phyloP scores from a whole-genome alignment of 2,113 vertebrate species.

The Marmota monax region DNA sequence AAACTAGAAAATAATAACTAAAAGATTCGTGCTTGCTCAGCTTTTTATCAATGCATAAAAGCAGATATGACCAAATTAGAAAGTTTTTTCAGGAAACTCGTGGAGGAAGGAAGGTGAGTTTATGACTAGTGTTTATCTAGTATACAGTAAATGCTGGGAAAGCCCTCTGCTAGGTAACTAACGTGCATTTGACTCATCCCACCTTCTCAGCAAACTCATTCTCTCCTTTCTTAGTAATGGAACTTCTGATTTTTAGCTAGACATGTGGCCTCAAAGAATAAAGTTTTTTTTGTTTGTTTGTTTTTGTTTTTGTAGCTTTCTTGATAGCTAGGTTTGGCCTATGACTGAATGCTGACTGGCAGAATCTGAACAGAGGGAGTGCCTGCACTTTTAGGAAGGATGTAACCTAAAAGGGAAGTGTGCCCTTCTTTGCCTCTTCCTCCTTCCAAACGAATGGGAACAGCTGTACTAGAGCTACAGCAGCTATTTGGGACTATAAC shows the following conservation, averaged over 20 bases:
- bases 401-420: not conserved
- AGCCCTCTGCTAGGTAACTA: not conserved
- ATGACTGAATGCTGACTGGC: not conserved
- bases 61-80: constrained; percentile 3
- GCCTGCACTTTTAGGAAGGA: not conserved
- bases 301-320: not conserved
- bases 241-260: not conserved
- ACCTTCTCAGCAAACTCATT: not conserved
- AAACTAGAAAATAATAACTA: not conserved
- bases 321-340: not conserved
- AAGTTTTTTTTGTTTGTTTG: not conserved
- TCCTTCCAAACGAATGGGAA: not conserved
- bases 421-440: not conserved
- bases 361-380: not conserved
- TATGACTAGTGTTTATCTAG: not conserved
- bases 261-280: not conserved
- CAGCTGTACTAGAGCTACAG: not conserved
- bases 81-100: constrained; percentile 22
- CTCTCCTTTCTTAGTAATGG: not conserved
- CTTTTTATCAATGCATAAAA: not conserved
- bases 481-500: not conserved
- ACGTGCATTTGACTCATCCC: not conserved
- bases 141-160: not conserved
- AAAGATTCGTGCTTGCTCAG: not conserved
- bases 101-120: not conserved